These are phyloP conservation scores for Drosophila baimaii DNA, from an alignment of 1,140 invertebrate genomes.

Conservation along the genomic window DNA sequence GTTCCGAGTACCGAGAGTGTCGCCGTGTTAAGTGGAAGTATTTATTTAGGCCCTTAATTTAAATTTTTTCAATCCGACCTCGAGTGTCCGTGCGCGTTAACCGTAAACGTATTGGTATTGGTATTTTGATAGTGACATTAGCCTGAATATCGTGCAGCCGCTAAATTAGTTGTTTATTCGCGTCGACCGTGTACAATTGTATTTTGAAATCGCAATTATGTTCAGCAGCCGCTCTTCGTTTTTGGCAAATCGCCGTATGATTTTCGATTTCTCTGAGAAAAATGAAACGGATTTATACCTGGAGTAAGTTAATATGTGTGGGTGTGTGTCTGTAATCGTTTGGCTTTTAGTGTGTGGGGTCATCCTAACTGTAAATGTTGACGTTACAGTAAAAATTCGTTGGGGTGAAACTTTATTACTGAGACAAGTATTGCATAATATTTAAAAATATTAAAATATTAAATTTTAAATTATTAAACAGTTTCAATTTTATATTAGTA, in stretches of 20 bases:
- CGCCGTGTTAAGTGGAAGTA: conserved; percentile 73
- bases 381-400: conserved; percentile 4
- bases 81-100: conserved; percentile 69
- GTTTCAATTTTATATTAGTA: too few species aligned
- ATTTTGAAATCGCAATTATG: conserved; percentile 54
- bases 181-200: conserved; percentile 62
- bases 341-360: not conserved
- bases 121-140: conserved; percentile 29
- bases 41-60: conserved; percentile 59
- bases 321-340: not conserved
- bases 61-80: conserved; percentile 47
- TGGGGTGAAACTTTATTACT: too few species aligned
- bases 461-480: not conserved
- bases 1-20: conserved; percentile 44
- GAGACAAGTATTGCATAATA: not conserved
- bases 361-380: conserved; percentile 33
- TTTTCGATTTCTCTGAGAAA: conserved; percentile 81
- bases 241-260: conserved; percentile 78
- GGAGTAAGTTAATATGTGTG: conserved; percentile 64
- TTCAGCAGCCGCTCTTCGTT: conserved; percentile 71
- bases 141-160: conserved; percentile 32
- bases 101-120: conserved; percentile 46
- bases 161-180: conserved; percentile 52
- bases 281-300: conserved; percentile 65
- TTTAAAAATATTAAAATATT: not conserved